Base-by-base conservation (phyloP, 2,888 invertebrate genomes). In the Spodoptera littoralis region DNA sequence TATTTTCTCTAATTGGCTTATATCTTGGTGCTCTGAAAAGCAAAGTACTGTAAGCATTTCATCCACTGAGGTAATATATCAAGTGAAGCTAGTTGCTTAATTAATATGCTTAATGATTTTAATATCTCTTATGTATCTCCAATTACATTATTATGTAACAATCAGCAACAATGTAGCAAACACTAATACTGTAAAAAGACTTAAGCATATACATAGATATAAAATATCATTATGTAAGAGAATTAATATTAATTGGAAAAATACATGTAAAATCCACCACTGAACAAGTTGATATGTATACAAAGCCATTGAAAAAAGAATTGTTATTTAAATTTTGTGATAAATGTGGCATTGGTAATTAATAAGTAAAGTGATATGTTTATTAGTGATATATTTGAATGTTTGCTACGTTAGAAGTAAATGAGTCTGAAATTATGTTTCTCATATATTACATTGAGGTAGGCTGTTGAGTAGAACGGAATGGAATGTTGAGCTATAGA, bases 31-130 rank as follows among this genome's bases (percentile, higher is more conserved):
- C 55, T 77, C 73, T 2, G 76, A 73, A 30, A 78, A 78, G 45
- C 80, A 82, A 60, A n/a, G 11, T 9, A 64, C 62, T 65, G 78
- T 80, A 4, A 70, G 70, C 52, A 51, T 80, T 13, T 82, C 80
- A 45, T 80, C 78, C 12, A 78, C 77, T 8, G 79, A 79, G 51
- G 50, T 79, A 8, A 79, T 80, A 41, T 79, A 44, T 55, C 54
- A 3, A 62, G 63, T 64, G 78, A 78, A 24, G 72, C 71, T 0
- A n/a, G 41, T 27, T 61, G 60, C 54, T 4, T 65, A 11, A 50
- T 46, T 9, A 60, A 61, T 24, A 42, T 55, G 2, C 8, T 55
- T 1, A 4, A n/a, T n/a, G 47, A 55, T 24, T 55, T 55, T 47
- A 41, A 47, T 47, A n/a, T 55, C 2, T 4, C 1, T 5, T 47